Evolutionary conservation across 2,888 invertebrate genomes (phyloP).

Genomic region (Dusona sp.): DNA sequence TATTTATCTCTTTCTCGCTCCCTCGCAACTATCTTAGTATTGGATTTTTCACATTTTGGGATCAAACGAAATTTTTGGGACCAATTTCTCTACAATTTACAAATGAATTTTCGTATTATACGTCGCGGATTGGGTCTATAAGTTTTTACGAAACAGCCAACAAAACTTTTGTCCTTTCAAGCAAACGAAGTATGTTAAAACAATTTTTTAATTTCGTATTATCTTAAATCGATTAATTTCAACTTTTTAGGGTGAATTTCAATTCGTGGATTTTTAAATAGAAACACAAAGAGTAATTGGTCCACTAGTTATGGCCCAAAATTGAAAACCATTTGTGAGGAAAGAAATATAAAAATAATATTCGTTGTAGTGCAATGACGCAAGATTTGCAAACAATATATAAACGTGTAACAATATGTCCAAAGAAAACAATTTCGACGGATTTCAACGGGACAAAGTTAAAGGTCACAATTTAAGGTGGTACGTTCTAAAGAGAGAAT

Average conservation of each 20-base stretch:
- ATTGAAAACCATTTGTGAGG: not conserved
- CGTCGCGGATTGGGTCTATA: not conserved
- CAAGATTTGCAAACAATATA: not conserved
- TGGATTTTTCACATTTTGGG: not conserved
- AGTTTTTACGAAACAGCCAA: not conserved
- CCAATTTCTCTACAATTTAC: not conserved
- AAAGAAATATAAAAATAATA: not conserved
- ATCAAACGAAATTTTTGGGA: not conserved
- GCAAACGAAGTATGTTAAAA: not conserved
- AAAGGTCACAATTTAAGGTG: not conserved
- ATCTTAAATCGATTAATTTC: not conserved
- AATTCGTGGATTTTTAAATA: not conserved
- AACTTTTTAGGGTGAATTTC: not conserved
- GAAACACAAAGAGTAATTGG: too few species aligned
- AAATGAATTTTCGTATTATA: too few species aligned
- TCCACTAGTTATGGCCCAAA: not conserved
- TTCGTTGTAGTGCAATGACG: not conserved
- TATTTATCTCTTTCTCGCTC: not conserved
- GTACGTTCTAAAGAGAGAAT: not conserved
- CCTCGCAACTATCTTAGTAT: not conserved
- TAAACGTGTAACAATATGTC: not conserved
- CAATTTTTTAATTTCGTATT: not conserved
- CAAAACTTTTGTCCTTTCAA: not conserved
- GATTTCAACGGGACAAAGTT: not conserved
- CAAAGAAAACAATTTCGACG: not conserved